Evolutionary conservation across 2,888 invertebrate genomes (phyloP), one percentile per base, ranked within the genome.

Genomic region (Acanthoscelides obtectus): DNA sequence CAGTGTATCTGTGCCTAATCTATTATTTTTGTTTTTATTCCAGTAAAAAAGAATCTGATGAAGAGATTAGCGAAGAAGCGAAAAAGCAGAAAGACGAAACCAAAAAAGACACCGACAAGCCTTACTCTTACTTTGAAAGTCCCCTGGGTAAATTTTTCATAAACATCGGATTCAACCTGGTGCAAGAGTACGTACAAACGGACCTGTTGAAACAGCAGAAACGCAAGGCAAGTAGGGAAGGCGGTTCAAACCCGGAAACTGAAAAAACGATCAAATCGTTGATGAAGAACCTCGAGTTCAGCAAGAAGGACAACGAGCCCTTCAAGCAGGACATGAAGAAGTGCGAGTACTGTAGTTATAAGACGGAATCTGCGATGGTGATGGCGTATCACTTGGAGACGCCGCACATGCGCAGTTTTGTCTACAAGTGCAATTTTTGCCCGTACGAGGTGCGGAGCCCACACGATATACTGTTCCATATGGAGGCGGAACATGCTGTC

Each of bases 181-280:
- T 96, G 1, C 95, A 96, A 84, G 97, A 98, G 83, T 94, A 92
- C 84, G 97, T 98, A 21, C 97, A 98, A 87, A 91, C 92, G n/a
- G 98, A 98, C 87, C 87, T 97, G 72, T 87, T 97, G 71, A 92
- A 93, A 77, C 92, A 95, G 81, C 96, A 97, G 83, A 94, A 93
- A 83, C 89, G 94, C 68, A 96, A 96, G 83, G 90, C 93, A 21
- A 92, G 93, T 77, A 90, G 91, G 77, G 92, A 91, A 85, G 88
- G 89, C 69, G 89, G 91, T 72, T 87, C 89, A 75, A 89, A 89
- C 82, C 89, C 92, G 6, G 89, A 90, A 75, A 93, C 94, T 19
- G 92, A 94, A 82, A 87, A 90, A 81, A 93, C 94, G 25, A 94
- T 97, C 79, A 89, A 90, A 81, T 94, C 95, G 45, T 88, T 98